Evolutionary conservation across 92 coral and sea anemone species (phyloP).

Genomic region (Palythoa caribaeorum): DNA sequence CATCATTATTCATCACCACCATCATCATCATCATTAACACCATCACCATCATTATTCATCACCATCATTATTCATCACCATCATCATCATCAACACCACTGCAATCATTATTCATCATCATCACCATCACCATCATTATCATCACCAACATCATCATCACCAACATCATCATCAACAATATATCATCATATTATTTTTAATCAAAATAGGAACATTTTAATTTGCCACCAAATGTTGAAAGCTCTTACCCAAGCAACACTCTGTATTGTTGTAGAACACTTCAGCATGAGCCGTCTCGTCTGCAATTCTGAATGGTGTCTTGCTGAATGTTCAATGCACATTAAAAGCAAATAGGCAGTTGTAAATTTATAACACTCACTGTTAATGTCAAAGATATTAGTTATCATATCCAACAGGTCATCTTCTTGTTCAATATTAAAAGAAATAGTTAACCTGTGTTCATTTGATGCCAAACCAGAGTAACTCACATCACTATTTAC

Average conservation of each 20-base stretch:
- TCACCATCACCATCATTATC: too few relatives aligned
- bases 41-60: too few relatives aligned
- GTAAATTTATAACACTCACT: constrained; percentile 83
- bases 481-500: constrained; percentile 14
- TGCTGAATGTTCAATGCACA: constrained; percentile 93
- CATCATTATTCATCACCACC: too few relatives aligned
- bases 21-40: too few relatives aligned
- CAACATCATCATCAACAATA: too few relatives aligned
- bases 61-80: too few relatives aligned
- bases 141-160: too few relatives aligned
- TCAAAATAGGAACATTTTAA: neutral
- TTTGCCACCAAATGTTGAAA: neutral
- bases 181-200: too few relatives aligned
- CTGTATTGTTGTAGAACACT: constrained; percentile 89
- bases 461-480: constrained; percentile 10
- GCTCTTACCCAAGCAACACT: constrained; percentile 90
- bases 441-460: constrained; percentile 66
- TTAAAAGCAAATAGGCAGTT: constrained; percentile 84
- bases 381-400: constrained; percentile 67
- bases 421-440: constrained; percentile 87
- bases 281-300: constrained; percentile 88
- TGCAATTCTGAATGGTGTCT: constrained; percentile 79
- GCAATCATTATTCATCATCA: too few relatives aligned
- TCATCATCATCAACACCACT: too few relatives aligned
- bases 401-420: constrained; percentile 78